Conservation (phyloP, 2,113 vertebrate genomes). For the Mystacornis crossleyi region DNA sequence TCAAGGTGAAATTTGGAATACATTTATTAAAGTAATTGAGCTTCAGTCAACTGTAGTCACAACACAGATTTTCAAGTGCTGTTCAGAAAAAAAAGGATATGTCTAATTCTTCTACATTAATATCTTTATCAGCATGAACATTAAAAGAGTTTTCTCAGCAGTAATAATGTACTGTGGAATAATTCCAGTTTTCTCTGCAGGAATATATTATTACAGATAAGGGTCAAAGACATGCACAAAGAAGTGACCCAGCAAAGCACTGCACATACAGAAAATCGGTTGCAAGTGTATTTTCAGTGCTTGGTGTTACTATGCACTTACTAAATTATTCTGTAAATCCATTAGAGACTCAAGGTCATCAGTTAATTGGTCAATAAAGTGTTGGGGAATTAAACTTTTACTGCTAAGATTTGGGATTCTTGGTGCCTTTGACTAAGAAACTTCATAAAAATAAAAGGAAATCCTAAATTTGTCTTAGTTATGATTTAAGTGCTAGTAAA, state of each 20-base stretch:
- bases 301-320: neutral
- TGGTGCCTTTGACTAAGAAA: neutral
- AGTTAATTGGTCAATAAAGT: slow-evolving; percentile 28
- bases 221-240: slow-evolving; percentile 48
- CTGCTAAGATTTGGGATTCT: neutral
- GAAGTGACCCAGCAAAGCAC: neutral
- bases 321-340: slow-evolving; percentile 34
- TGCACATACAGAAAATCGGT: slow-evolving; percentile 33
- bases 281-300: slow-evolving; percentile 17
- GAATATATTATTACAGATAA: slow-evolving; percentile 54
- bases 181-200: slow-evolving; percentile 48
- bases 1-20: slow-evolving; percentile 72
- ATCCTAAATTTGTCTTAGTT: neutral
- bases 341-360: neutral
- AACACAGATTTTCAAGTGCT: slow-evolving; percentile 72
- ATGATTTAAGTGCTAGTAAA: neutral
- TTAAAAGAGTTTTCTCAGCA: slow-evolving; percentile 55
- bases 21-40: slow-evolving; percentile 78
- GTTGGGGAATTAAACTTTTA: neutral
- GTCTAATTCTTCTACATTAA: slow-evolving; percentile 48
- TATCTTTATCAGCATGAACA: slow-evolving; percentile 69
- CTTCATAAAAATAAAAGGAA: neutral
- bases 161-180: slow-evolving; percentile 30
- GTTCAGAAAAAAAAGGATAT: slow-evolving; percentile 69
- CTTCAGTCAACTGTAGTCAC: slow-evolving; percentile 73